These are phyloP conservation scores for Trochalopteron elliotii DNA, from an alignment of 2,113 vertebrate species.

Conservation along the genomic window DNA sequence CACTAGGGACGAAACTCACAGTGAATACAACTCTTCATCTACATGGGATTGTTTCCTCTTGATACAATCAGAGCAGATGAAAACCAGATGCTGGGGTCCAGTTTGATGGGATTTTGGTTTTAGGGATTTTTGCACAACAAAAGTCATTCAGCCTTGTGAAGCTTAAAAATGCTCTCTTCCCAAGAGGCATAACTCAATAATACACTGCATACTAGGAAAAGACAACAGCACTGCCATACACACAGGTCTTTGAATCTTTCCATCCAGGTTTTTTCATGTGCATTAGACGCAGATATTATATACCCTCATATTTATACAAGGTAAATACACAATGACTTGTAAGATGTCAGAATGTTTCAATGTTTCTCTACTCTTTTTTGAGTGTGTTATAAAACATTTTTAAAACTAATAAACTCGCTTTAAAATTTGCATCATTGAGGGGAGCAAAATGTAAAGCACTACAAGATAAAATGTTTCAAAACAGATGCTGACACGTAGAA, in stretches of 20 bases:
- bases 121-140: constrained; percentile 33
- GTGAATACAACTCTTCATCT: constrained; percentile 35
- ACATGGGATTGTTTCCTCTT: constrained; percentile 46
- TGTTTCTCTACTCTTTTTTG: neutral
- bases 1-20: neutral
- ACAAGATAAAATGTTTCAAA: neutral
- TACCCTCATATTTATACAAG: neutral
- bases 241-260: neutral
- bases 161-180: constrained; percentile 26
- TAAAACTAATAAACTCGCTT: neutral
- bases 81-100: constrained; percentile 50
- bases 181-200: constrained; percentile 22
- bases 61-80: constrained; percentile 50
- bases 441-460: neutral
- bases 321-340: neutral
- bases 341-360: neutral
- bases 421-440: neutral
- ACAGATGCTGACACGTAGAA: neutral
- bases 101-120: constrained; percentile 35
- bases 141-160: constrained; percentile 32
- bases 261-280: neutral
- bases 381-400: neutral
- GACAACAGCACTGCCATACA: neutral
- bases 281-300: neutral
- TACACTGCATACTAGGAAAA: neutral